Conservation (phyloP, 2,113 vertebrate genomes). For the Noctilio leporinus region DNA sequence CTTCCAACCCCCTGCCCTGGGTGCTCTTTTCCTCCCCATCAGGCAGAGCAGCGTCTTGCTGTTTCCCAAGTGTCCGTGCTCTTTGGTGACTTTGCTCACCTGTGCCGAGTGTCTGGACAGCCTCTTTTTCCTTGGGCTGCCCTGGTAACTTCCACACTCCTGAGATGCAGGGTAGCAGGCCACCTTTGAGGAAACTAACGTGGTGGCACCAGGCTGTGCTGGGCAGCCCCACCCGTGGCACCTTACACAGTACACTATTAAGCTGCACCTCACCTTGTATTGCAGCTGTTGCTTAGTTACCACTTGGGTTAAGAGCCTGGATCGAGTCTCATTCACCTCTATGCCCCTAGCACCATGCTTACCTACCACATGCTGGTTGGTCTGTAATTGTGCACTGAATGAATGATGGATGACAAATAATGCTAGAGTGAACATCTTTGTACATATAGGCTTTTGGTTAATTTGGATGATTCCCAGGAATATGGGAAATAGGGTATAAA, state of each 20-base stretch:
- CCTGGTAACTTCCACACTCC: background rate
- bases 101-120: background rate
- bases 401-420: background rate
- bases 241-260: background rate
- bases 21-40: background rate
- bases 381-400: background rate
- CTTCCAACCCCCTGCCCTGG: background rate
- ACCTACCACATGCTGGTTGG: background rate
- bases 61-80: background rate
- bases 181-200: background rate
- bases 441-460: background rate
- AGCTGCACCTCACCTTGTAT: background rate
- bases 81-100: background rate
- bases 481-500: conserved; percentile 7
- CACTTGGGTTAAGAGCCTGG: background rate
- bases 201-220: background rate
- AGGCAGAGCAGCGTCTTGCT: background rate
- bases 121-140: background rate
- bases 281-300: background rate
- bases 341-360: background rate
- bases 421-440: background rate
- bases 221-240: rapidly evolving
- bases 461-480: conserved; percentile 29
- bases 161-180: background rate
- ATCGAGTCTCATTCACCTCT: background rate